Base-by-base conservation (phyloP, 2,113 vertebrate species). In the Hemibagrus wyckioides region DNA sequence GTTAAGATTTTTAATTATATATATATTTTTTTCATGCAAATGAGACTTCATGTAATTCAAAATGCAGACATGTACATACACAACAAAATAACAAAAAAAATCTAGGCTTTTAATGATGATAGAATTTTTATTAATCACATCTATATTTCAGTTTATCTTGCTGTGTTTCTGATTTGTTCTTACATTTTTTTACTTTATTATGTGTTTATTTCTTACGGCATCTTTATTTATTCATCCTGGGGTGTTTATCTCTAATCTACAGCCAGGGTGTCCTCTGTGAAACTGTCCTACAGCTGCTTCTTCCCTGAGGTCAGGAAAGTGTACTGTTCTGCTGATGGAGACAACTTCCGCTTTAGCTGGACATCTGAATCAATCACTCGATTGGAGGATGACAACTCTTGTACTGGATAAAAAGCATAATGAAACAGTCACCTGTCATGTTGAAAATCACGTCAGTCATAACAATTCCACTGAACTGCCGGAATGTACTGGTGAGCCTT, bases 311-410 rank as follows among this genome's bases (percentile, higher is more conserved):
- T 28, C 21, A 88, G 8, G 19, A 41, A 14, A 15, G 87, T 57
- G 65, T 82, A 1, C 77, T 88, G 87, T 84, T 79, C 65, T 11
- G 67, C 87, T 71, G 19, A 71, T 4, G 83, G 87, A 17, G 83
- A 88, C 17, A 11, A 23, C 25, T 25, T 84, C 2, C 17, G 10
- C 61, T 88, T 61, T 36, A 48, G 0, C 44, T 83, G 84, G 84
- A 89, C 84, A 67, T 57, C 65, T 36, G 71, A 52, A 67, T 57
- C n/a, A n/a, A n/a, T n/a, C n/a, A n/a, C 39, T 25, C 57, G n/a
- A 54, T 44, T 67, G 23, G 54, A 1, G 39, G 77, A 83, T n/a
- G 44, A 33, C 39, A 83, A 67, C 25, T 33, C 44, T 86, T 11
- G 17, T 30, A 10, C 67, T 89, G 84, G 19, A 83, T n/a, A 33